Conservation (phyloP, 2,797 vertebrate genomes). For the Phataginus tricuspis region DNA sequence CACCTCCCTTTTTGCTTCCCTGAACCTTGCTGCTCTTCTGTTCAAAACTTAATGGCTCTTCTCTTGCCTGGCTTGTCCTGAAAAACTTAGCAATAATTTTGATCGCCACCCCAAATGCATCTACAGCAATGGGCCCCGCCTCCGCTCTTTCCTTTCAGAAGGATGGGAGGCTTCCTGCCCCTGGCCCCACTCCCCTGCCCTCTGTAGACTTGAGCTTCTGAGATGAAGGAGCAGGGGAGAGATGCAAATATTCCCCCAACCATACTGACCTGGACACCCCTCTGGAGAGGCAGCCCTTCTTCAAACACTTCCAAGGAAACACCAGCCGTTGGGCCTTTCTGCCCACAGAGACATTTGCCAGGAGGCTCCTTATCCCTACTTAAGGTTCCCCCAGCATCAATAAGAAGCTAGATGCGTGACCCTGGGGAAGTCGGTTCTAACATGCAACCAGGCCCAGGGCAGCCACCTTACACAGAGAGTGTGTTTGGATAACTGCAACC, state of each 20-base stretch:
- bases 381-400: neutral
- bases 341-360: neutral
- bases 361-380: neutral
- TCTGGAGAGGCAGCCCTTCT: neutral
- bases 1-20: neutral
- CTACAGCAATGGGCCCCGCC: neutral
- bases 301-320: neutral
- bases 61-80: neutral
- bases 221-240: neutral
- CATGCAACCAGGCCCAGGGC: neutral
- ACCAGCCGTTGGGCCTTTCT: neutral
- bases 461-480: neutral
- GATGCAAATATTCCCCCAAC: neutral
- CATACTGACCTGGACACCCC: neutral
- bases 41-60: neutral
- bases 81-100: neutral
- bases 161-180: neutral
- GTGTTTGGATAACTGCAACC: neutral
- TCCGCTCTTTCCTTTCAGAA: neutral
- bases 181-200: neutral
- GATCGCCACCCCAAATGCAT: neutral
- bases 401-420: neutral
- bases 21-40: neutral
- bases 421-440: neutral
- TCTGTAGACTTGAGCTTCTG: neutral